Evolutionary conservation across 37 sponge, comb jelly and placozoan species (phyloP).

Genomic region (Corticium candelabrum): DNA sequence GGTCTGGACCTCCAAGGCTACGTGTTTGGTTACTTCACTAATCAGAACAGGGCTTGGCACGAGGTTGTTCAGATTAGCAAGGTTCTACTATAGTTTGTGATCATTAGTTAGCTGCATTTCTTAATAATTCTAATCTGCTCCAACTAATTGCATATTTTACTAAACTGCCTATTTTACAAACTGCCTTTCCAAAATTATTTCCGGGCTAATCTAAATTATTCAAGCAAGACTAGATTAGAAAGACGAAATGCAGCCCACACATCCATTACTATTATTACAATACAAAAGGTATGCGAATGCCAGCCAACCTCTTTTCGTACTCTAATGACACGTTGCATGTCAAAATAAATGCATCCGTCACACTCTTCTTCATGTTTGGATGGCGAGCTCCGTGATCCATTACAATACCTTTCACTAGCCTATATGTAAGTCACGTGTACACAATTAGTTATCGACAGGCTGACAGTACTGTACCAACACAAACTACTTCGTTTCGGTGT

Average conservation of each 20-base stretch:
- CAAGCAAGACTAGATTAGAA: too few relatives aligned
- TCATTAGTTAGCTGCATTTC: too few relatives aligned
- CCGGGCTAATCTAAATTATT: too few relatives aligned
- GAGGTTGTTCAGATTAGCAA: too few relatives aligned
- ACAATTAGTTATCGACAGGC: neutral
- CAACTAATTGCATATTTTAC: neutral
- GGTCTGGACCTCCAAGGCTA: too few relatives aligned
- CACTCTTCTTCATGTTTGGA: slow-evolving; percentile 91
- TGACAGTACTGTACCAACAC: too few relatives aligned
- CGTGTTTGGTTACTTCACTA: too few relatives aligned
- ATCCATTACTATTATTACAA: neutral
- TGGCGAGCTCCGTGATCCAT: slow-evolving; percentile 97
- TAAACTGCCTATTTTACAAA: too few relatives aligned
- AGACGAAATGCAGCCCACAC: neutral
- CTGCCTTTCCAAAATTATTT: too few relatives aligned
- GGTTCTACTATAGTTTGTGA: too few relatives aligned
- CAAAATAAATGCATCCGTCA: slow-evolving; percentile 86
- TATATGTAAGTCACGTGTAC: slow-evolving; percentile 22
- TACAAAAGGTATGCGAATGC: neutral
- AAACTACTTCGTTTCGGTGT: slow-evolving; percentile 85
- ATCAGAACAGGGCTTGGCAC: too few relatives aligned
- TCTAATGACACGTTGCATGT: slow-evolving; percentile 99
- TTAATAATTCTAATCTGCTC: neutral
- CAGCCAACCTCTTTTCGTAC: slow-evolving; percentile 88
- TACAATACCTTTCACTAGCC: slow-evolving; percentile 84